Conservation (phyloP, 2,888 invertebrate genomes). For the Ichneumoninae sp. region DNA sequence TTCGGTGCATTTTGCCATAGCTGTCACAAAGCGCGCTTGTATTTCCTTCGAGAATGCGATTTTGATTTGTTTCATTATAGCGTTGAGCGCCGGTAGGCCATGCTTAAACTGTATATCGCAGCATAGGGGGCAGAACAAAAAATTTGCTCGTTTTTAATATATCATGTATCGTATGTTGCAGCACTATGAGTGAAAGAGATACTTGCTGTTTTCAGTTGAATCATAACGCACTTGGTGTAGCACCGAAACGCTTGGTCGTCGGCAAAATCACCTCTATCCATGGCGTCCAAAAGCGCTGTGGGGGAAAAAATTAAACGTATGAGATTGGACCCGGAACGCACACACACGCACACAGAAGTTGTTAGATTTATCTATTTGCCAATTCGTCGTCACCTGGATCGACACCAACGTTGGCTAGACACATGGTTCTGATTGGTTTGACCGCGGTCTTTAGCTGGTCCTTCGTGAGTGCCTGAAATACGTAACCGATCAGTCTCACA, state of each 20-base stretch:
- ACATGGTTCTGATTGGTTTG: conserved; percentile 88
- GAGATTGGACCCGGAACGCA: background rate
- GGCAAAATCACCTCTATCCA: conserved; percentile 71
- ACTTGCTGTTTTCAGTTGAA: conserved; percentile 85
- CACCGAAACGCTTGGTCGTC: conserved; percentile 82
- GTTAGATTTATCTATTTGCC: background rate
- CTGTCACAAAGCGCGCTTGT: conserved; percentile 52
- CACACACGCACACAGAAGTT: background rate
- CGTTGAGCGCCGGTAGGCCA: conserved; percentile 85
- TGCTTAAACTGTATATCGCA: conserved; percentile 72
- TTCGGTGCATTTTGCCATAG: conserved; percentile 41
- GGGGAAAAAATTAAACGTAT: background rate
- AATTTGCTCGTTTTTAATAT: background rate
- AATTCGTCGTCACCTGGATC: conserved; percentile 85
- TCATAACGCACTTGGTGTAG: conserved; percentile 85
- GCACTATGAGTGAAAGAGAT: conserved; percentile 12
- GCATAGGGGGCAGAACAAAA: background rate
- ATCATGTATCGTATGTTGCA: background rate
- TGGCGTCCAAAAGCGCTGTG: conserved; percentile 66
- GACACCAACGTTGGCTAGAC: conserved; percentile 86
- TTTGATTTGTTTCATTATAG: conserved; percentile 85
- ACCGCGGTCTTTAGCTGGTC: conserved; percentile 88
- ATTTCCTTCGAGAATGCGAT: conserved; percentile 67
- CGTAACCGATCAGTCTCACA: background rate
- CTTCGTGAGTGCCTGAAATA: conserved; percentile 75